Evolutionary conservation across 2,888 invertebrate species (phyloP).

Genomic region (Theretra japonica): DNA sequence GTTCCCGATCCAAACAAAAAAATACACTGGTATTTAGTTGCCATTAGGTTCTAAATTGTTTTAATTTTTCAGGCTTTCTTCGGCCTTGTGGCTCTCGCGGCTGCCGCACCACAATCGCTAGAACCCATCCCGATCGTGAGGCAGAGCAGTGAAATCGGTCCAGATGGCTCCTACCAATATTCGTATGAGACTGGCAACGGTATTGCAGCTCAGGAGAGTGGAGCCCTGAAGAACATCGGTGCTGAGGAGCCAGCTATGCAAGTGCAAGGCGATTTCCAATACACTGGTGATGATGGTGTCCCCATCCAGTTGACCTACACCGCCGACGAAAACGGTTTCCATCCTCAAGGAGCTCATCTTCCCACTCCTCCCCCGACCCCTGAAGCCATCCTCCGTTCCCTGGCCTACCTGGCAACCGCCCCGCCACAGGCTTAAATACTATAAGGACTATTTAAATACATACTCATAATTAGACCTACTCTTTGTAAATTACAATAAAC

Average conservation of each 20-base stretch:
- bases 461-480: conserved; percentile 1
- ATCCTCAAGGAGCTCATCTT: conserved; percentile 86
- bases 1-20: background rate
- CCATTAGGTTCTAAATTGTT: background rate
- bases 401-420: conserved; percentile 87
- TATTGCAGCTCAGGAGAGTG: conserved; percentile 84
- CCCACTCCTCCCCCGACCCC: conserved; percentile 89
- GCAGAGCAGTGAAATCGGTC: conserved; percentile 80
- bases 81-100: conserved; percentile 66
- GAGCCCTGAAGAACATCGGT: conserved; percentile 82
- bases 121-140: conserved; percentile 81
- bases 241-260: conserved; percentile 80
- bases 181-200: conserved; percentile 87
- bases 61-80: conserved; percentile 69
- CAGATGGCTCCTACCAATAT: conserved; percentile 86
- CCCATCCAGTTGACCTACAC: conserved; percentile 85
- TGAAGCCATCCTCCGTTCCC: conserved; percentile 86
- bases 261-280: conserved; percentile 86
- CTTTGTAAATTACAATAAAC: background rate
- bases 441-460: conserved; percentile 39
- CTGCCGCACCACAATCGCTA: conserved; percentile 71
- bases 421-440: conserved; percentile 78
- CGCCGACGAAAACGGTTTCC: conserved; percentile 89
- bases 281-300: conserved; percentile 86
- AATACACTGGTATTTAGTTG: background rate